These are phyloP conservation scores for Crocuta crocuta DNA, from an alignment of 2,113 vertebrate genomes.

Conservation along the genomic window DNA sequence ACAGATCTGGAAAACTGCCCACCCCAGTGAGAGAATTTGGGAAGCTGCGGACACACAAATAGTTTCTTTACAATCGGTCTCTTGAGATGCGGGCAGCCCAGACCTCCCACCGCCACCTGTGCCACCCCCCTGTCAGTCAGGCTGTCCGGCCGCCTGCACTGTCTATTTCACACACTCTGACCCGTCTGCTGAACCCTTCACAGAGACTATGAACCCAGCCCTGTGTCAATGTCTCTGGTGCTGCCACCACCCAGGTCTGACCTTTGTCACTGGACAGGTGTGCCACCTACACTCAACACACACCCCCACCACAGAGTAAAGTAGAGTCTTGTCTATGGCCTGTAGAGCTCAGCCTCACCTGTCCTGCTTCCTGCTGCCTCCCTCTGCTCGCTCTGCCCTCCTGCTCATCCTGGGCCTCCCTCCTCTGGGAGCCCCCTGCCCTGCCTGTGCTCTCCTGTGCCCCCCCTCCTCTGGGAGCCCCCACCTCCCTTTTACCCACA, in stretches of 20 bases:
- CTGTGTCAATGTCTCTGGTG: background rate
- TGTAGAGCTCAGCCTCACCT: background rate
- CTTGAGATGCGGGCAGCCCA: background rate
- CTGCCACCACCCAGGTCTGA: background rate
- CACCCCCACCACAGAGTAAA: background rate
- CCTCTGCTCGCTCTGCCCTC: background rate
- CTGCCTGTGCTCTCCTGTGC: background rate
- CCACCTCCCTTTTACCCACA: background rate
- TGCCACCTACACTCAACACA: background rate
- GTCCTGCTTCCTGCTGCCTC: background rate
- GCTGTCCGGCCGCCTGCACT: background rate
- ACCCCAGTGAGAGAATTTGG: background rate
- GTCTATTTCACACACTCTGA: no score
- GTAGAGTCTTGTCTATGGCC: background rate
- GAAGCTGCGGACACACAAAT: background rate
- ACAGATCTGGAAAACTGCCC: background rate
- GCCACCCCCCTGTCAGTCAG: no score
- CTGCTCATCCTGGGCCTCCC: background rate
- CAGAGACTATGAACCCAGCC: background rate
- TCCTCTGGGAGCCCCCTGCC: background rate
- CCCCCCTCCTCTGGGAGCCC: no score
- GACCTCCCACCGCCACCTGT: background rate
- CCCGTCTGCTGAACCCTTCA: background rate
- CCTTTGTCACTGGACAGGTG: background rate
- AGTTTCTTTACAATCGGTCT: background rate